phyloP scores from a whole-genome alignment of 2,888 invertebrate genomes.

The Bombylius discolor region DNA sequence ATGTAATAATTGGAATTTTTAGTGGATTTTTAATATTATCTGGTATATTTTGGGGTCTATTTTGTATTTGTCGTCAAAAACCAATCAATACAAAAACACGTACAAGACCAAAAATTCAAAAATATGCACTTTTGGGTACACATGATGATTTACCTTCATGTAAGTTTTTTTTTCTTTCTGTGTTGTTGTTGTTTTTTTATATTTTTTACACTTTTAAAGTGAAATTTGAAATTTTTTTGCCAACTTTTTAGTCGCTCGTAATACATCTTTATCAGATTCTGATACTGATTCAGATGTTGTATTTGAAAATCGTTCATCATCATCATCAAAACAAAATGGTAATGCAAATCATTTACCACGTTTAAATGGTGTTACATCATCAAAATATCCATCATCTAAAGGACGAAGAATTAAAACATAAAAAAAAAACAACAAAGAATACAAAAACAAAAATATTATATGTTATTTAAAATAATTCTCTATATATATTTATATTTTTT shows the following conservation, averaged over 20 bases:
- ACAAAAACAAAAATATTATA: too few relatives aligned
- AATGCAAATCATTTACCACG: slow-evolving; percentile 22
- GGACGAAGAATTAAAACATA: slow-evolving; percentile 14
- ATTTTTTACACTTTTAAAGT: too few relatives aligned
- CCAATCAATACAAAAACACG: slow-evolving; percentile 34
- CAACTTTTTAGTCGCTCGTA: slow-evolving; percentile 26
- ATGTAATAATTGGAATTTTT: slow-evolving; percentile 67
- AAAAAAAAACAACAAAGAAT: background rate
- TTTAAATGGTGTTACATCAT: slow-evolving; percentile 15
- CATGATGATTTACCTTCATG: slow-evolving; percentile 46
- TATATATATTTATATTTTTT: too few relatives aligned
- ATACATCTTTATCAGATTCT: slow-evolving; percentile 54
- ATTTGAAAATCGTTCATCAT: slow-evolving; percentile 50
- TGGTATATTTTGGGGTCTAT: slow-evolving; percentile 49
- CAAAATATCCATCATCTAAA: slow-evolving; percentile 7
- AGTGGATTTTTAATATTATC: slow-evolving; percentile 46
- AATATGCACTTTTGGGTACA: slow-evolving; percentile 56
- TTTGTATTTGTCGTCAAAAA: slow-evolving; percentile 47
- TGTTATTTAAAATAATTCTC: too few relatives aligned
- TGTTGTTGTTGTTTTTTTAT: too few relatives aligned
- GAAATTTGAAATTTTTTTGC: too few relatives aligned
- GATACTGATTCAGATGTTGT: slow-evolving; percentile 78
- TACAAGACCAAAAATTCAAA: slow-evolving; percentile 45
- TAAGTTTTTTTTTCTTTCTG: slow-evolving; percentile 18
- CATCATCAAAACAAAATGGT: slow-evolving; percentile 22